Evolutionary conservation across 1,140 invertebrate genomes (phyloP).

Genomic region (Liolophura sinensis): DNA sequence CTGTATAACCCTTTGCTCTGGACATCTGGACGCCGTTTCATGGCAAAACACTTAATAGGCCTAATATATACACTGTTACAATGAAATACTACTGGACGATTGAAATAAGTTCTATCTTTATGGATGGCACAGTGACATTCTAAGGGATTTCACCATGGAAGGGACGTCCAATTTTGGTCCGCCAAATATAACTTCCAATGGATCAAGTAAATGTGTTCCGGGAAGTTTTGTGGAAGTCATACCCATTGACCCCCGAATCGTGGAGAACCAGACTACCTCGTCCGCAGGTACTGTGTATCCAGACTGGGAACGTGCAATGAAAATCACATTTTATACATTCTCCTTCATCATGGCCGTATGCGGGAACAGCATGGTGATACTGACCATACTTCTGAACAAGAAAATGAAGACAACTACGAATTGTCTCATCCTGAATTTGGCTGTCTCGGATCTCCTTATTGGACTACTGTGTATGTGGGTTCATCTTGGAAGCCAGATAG

Average conservation of each 20-base stretch:
- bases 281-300: constrained; percentile 6
- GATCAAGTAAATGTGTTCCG: background rate
- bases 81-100: no score
- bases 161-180: no score
- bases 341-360: constrained; percentile 34
- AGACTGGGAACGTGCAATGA: constrained; percentile 27
- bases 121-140: no score
- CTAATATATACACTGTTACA: no score
- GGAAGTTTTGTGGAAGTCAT: background rate
- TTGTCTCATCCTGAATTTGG: constrained; percentile 89
- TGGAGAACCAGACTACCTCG: background rate
- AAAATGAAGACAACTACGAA: constrained; percentile 65
- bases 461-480: constrained; percentile 62
- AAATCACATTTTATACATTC: constrained; percentile 37
- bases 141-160: no score
- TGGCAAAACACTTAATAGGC: no score
- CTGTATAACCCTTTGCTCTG: no score
- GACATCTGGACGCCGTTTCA: no score
- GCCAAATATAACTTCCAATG: no score
- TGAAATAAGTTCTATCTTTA: no score
- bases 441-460: constrained; percentile 84
- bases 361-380: constrained; percentile 37
- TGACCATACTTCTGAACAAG: constrained; percentile 32
- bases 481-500: constrained; percentile 52
- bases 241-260: background rate